phyloP scores from a whole-genome alignment of 2,888 invertebrate species.

The Drosophila acutilabella region DNA sequence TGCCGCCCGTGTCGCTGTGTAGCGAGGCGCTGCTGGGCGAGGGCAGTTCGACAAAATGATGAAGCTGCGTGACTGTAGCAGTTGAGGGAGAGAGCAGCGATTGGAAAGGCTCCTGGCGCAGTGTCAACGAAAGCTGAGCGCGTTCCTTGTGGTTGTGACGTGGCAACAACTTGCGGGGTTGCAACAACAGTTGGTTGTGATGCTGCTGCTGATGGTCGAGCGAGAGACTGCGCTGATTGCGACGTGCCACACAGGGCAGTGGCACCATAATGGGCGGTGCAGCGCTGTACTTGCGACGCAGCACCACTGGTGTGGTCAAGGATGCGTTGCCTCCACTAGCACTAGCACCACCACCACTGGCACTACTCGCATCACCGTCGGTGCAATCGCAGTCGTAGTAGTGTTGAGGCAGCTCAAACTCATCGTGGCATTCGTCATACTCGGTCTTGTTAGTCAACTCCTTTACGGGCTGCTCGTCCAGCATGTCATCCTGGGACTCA shows the following conservation, averaged over 20 bases:
- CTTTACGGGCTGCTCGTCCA: conserved; percentile 59
- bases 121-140: conserved; percentile 81
- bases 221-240: conserved; percentile 83
- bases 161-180: conserved; percentile 62
- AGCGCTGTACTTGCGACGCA: conserved; percentile 82
- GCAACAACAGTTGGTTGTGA: conserved; percentile 60
- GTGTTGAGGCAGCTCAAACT: conserved; percentile 75
- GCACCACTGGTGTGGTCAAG: conserved; percentile 73
- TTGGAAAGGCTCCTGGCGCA: conserved; percentile 85
- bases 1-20: conserved; percentile 83
- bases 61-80: conserved; percentile 58
- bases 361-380: conserved; percentile 80
- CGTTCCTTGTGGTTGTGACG: conserved; percentile 72
- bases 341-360: conserved; percentile 52
- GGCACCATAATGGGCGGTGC: conserved; percentile 81
- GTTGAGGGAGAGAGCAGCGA: conserved; percentile 79
- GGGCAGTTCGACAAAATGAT: conserved; percentile 84
- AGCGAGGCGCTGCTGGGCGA: conserved; percentile 85
- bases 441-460: conserved; percentile 44
- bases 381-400: conserved; percentile 82
- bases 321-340: conserved; percentile 46
- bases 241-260: conserved; percentile 68
- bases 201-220: conserved; percentile 78
- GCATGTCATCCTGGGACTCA: conserved; percentile 75
- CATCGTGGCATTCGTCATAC: conserved; percentile 82